Evolutionary conservation across 2,113 vertebrate species (phyloP).

Genomic region (Mus musculus): DNA sequence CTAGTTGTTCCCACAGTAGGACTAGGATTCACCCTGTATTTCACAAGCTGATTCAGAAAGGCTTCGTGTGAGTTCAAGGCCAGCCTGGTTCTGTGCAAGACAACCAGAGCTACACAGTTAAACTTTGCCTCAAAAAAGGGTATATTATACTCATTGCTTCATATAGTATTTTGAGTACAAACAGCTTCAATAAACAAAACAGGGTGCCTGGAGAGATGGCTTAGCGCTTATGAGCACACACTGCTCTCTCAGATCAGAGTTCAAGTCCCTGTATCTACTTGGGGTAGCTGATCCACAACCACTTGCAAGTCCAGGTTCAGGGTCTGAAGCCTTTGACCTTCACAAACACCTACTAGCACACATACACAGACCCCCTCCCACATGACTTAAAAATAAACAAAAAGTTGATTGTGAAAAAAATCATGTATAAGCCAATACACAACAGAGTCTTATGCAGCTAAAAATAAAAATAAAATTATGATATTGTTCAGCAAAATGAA

Average conservation of each 20-base stretch:
- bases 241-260: neutral
- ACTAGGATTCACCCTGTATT: conserved; percentile 29
- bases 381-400: neutral
- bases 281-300: neutral
- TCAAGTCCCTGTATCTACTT: neutral
- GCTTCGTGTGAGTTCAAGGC: neutral
- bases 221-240: neutral
- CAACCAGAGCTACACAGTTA: neutral
- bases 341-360: neutral
- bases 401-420: neutral
- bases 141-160: neutral
- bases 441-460: neutral
- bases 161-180: neutral
- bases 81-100: neutral
- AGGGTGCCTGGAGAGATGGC: neutral
- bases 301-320: neutral
- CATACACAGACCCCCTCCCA: neutral
- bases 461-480: neutral
- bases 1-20: conserved; percentile 91
- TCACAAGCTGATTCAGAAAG: neutral
- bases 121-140: neutral
- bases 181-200: neutral
- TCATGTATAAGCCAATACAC: neutral
- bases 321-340: neutral
- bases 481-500: neutral